phyloP scores from a whole-genome alignment of 2,888 invertebrate genomes.

The Pseudolycoriella hygida region DNA sequence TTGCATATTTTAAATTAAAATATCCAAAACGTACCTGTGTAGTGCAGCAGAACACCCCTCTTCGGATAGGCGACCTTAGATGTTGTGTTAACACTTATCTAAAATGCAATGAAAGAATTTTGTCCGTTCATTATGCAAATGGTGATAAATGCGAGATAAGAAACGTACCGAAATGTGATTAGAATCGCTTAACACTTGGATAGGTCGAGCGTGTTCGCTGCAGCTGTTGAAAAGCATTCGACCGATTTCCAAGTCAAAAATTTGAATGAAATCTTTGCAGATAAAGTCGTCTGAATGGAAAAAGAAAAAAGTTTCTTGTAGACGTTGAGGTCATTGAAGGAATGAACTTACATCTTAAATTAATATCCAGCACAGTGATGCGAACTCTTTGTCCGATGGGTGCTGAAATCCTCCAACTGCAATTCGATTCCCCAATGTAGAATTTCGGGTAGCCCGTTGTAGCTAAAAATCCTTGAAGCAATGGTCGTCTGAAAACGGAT shows the following conservation, averaged over 20 bases:
- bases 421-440: constrained; percentile 46
- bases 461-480: constrained; percentile 39
- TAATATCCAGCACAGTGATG: constrained; percentile 48
- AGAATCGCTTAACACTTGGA: constrained; percentile 14
- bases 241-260: constrained; percentile 12
- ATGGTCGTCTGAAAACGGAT: constrained; percentile 13
- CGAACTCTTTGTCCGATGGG: constrained; percentile 43
- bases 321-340: background rate
- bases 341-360: constrained; percentile 42
- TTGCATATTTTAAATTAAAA: background rate
- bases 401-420: constrained; percentile 47
- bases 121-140: background rate
- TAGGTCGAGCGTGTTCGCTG: constrained; percentile 11
- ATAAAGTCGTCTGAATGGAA: constrained; percentile 11
- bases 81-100: constrained; percentile 31
- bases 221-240: constrained; percentile 14
- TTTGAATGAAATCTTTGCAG: constrained; percentile 15
- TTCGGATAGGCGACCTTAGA: constrained; percentile 37
- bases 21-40: constrained; percentile 31
- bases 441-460: constrained; percentile 60
- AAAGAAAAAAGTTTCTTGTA: constrained; percentile 1
- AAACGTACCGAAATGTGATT: constrained; percentile 13
- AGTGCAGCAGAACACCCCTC: constrained; percentile 45
- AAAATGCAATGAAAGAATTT: constrained; percentile 12
- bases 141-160: background rate